phyloP scores from a whole-genome alignment of 2,113 vertebrate species.

The chimpanzee (Pan troglodytes) region DNA sequence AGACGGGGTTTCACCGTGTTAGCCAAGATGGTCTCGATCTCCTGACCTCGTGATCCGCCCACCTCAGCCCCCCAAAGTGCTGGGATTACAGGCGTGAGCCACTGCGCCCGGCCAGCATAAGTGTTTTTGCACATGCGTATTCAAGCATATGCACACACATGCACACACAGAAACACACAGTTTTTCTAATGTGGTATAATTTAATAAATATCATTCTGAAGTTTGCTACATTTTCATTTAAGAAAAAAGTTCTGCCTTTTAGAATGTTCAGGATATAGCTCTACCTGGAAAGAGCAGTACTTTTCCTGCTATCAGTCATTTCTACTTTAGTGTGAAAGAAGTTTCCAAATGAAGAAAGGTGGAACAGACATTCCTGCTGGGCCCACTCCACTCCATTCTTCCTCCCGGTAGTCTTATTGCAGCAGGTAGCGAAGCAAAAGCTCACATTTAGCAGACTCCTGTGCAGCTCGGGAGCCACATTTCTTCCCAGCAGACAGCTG shows the following conservation, averaged over 20 bases:
- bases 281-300: background rate
- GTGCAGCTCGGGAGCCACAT: background rate
- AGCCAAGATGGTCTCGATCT: too few species aligned
- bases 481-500: background rate
- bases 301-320: background rate
- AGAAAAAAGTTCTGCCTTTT: background rate
- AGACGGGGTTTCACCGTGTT: too few species aligned
- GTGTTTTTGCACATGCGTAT: background rate
- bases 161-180: background rate
- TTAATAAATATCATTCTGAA: background rate
- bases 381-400: background rate
- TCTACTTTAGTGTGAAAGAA: conserved; percentile 21
- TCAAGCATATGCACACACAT: background rate
- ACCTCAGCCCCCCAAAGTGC: too few species aligned
- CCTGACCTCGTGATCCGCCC: too few species aligned
- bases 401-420: background rate
- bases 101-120: too few species aligned
- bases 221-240: background rate
- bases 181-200: background rate
- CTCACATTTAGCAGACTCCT: background rate
- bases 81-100: too few species aligned
- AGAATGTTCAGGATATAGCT: background rate
- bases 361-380: background rate
- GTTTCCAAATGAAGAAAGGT: conserved; percentile 12
- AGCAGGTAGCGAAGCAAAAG: background rate